Base-by-base conservation (phyloP, 23 tunicate species). In the Corella eumyota region DNA sequence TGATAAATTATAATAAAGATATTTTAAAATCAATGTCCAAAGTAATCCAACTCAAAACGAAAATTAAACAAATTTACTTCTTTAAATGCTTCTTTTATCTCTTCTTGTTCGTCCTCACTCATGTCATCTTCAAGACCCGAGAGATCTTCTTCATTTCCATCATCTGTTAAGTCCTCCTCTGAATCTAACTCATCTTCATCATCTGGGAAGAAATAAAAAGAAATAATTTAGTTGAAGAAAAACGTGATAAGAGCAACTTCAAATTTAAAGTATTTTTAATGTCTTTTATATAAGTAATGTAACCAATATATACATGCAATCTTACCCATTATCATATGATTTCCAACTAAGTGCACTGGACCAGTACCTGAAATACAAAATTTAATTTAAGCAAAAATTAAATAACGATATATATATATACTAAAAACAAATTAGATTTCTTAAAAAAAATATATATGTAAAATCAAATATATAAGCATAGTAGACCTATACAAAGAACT, bases 301-400 rank as follows among this genome's bases (percentile, higher is more conserved):
- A n/a, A n/a, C n/a, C n/a, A n/a, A n/a, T n/a, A n/a, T n/a, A n/a
- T n/a, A n/a, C n/a, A n/a, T n/a, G n/a, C n/a, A n/a, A n/a, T n/a
- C 77, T 70, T 60, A 84, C 94, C 83, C 55, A 84, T 36, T 30
- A 75, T 59, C 77, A 75, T 75, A 44, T 84, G 94, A 37, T 75
- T 84, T 19, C 78, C 94, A 27, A 69, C 77, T 3, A 84, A 27
- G 45, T 84, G 82, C 2, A 84, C 72, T 17, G 94, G 94, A 13
- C 94, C 94, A 57, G 45, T 69, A 29, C 94, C 94, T 84, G 76
- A 11, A 71, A 32, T 65, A 68, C 53, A 56, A 37, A 30, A 48
- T 24, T 27, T 0, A 60, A 27, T 53, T 53, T 19, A n/a, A 11
- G 22, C 58, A 53, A 53, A 40, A 40, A 40, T 9, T 15, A 15